Percentiles rank a stretch among this genome's conserved stretches.
These are phyloP conservation scores for Laticauda laticaudata DNA, from an alignment of 2,113 vertebrate species.

Conservation along the genomic window DNA sequence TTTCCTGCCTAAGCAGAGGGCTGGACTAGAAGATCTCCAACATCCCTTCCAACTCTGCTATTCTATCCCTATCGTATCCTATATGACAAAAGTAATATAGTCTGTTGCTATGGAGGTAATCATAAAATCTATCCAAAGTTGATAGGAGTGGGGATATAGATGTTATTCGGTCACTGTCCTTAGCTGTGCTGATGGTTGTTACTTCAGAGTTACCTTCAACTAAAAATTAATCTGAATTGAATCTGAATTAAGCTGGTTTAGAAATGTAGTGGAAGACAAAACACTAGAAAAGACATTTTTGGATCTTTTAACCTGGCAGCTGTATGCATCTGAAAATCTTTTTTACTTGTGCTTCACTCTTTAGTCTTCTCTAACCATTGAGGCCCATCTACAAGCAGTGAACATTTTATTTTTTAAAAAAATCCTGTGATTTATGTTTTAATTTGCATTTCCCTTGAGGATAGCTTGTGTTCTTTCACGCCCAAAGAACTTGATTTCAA, in stretches of 20 bases:
- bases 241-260: background rate
- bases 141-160: background rate
- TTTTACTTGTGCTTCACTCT: conserved; percentile 39
- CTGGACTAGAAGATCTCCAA: no score
- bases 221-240: background rate
- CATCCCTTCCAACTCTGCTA: no score
- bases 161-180: background rate
- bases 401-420: background rate
- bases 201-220: background rate
- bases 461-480: conserved; percentile 22
- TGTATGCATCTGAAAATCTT: background rate
- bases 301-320: background rate
- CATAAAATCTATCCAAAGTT: background rate
- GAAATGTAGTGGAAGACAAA: background rate
- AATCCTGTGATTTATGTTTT: background rate
- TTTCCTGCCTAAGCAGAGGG: no score
- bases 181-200: background rate
- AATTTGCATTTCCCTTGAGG: background rate
- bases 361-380: conserved; percentile 4
- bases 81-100: background rate
- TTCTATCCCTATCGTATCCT: no score
- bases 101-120: background rate
- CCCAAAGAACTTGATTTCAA: conserved; percentile 28
- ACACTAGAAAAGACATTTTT: background rate
- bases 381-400: background rate